Evolutionary conservation across 2,888 invertebrate genomes (phyloP), one percentile per base, ranked within the genome.

Genomic region (Chymomyza caudatula): DNA sequence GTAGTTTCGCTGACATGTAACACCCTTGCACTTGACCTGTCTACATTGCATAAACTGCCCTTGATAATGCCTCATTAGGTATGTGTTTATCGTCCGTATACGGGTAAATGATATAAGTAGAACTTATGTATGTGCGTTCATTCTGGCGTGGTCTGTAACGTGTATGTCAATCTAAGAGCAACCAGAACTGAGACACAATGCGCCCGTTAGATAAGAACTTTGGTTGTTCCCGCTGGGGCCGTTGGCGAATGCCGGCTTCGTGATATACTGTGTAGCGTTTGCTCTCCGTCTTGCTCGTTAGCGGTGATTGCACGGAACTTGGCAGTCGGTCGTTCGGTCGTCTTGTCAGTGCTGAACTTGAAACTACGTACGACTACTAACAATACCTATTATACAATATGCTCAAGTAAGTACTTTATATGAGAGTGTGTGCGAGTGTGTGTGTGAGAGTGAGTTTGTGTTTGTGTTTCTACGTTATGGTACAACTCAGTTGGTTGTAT

Each of bases 191-290:
- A n/a, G 25, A 1, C 1, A 25, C 3, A 6, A 25, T 25, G 25
- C 37, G n/a, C 13, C 59, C 65, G 25, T 51, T 44, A 69, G 64
- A 57, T 69, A 69, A 65, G 43, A 37, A 1, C 25, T 54, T 25
- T 8, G 51, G n/a, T 11, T 13, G 20, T 13, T 6, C 22, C n/a
- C 29, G 29, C 29, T 37, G 25, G 4, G 25, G 25, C 25, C 5
- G 11, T 37, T 1, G 8, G 8, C 11, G n/a, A n/a, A n/a, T n/a
- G 29, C 29, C 11, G 0, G 11, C 5, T 5, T 25, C 29, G 11
- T 37, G 4, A 0, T 37, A 37, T 37, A 0, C n/a, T 37, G 0
- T 37, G 8, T 37, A 37, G 4, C 11, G 11, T 37, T 37, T 37
- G 29, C 11, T 37, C 5, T 29, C n/a, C 29, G 29, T 37, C 29